Evolutionary conservation across 2,797 vertebrate species (phyloP), one percentile per base, ranked within the genome.

Genomic region (Rhinella marina): DNA sequence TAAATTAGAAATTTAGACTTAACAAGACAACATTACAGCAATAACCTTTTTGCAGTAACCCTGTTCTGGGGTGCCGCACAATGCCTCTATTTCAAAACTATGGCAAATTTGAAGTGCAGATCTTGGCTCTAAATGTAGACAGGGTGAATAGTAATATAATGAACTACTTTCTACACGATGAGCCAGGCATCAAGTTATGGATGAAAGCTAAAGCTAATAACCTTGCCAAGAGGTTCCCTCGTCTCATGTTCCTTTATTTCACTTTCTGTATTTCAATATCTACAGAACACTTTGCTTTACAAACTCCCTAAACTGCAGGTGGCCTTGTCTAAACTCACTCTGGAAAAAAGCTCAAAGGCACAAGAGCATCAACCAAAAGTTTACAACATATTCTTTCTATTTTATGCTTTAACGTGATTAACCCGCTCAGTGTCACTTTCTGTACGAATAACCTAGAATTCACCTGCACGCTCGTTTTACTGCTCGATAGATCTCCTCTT

Each of bases 301-400:
- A 88, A 90, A 90, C 88, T 92, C 87, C 87, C 87, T 25, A 0
- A 90, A 92, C 90, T 90, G 89, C 90, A 92, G 93, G 93, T 92
- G 92, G 90, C 90, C 87, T 80, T 85, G 73, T 77, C 90, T 84
- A 87, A 85, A 92, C 89, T 88, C 90, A 88, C 72, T 59, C 79
- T 90, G 88, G 88, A 89, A 62, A 41, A 86, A 70, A 87, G 77
- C 87, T 90, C 90, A 87, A 75, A 82, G 88, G 48, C 48, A 59
- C 41, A n/a, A 86, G 50, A 86, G 57, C 52, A 25, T 86, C 73
- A 23, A 32, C 66, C 48, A 86, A 62, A 86, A 79, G 59, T 79
- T 80, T 80, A 56, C 75, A 57, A 25, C 25, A 52, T 59, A 79
- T 70, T 25, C 57, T 62, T 25, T 86, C 85, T 70, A 23, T 70